phyloP scores from a whole-genome alignment of 2,888 invertebrate species.

The Opisthograptis luteolata region DNA sequence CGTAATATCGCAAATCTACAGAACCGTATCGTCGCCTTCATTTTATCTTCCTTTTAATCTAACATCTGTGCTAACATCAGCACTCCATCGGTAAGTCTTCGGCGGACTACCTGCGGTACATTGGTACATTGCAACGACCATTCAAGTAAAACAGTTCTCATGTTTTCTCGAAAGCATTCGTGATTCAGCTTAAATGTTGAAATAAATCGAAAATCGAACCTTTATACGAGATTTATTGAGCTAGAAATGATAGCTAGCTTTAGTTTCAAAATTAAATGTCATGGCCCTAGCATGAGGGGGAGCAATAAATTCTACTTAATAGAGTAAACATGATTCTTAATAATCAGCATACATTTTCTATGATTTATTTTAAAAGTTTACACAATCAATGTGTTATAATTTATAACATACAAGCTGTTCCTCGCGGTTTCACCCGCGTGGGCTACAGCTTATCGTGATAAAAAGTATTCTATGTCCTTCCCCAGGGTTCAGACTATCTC shows the following conservation, averaged over 20 bases:
- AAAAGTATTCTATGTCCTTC: no score
- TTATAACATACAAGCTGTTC: no score
- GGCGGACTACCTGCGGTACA: slow-evolving; percentile 14
- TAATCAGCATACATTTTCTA: no score
- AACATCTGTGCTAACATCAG: slow-evolving; percentile 36
- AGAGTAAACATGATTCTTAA: no score
- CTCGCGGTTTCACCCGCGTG: no score
- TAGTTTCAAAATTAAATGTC: slow-evolving; percentile 29
- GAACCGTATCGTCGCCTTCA: slow-evolving; percentile 34
- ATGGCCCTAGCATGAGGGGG: slow-evolving; percentile 1
- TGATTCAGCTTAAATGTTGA: slow-evolving; percentile 62
- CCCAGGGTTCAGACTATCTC: no score
- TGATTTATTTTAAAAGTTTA: no score
- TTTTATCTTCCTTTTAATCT: slow-evolving; percentile 44
- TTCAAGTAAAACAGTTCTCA: slow-evolving; percentile 78
- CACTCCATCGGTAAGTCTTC: slow-evolving; percentile 32
- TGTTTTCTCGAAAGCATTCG: slow-evolving; percentile 72
- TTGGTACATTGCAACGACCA: slow-evolving; percentile 30
- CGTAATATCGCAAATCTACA: slow-evolving; percentile 33
- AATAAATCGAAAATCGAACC: slow-evolving; percentile 60
- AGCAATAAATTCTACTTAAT: slow-evolving; percentile 3
- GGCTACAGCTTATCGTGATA: no score
- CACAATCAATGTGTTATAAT: no score
- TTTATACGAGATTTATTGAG: slow-evolving; percentile 33
- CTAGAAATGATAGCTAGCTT: slow-evolving; percentile 22